These are phyloP conservation scores for Pangasianodon gigas DNA, from an alignment of 2,113 vertebrate species.

Conservation along the genomic window DNA sequence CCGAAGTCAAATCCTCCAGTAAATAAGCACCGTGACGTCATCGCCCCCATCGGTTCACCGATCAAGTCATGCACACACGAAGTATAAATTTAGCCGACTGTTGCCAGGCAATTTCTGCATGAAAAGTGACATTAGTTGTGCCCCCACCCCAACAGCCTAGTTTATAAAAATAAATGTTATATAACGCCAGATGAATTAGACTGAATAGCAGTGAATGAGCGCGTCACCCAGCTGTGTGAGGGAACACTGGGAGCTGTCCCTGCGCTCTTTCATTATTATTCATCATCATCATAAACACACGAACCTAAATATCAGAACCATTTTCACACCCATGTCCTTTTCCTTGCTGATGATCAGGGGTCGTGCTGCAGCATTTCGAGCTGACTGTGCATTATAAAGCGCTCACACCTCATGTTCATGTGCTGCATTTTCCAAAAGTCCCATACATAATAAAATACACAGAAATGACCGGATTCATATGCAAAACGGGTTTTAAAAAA, in stretches of 20 bases:
- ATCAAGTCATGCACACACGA: slow-evolving; percentile 58
- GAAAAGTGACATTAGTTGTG: slow-evolving; percentile 57
- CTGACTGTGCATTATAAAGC: slow-evolving; percentile 7
- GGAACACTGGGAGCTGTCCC: neutral
- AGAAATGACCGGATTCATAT: neutral
- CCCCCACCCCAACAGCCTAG: slow-evolving; percentile 9
- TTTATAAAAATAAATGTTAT: slow-evolving; percentile 41
- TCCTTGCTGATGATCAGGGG: neutral
- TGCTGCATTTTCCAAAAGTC: neutral
- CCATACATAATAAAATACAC: neutral
- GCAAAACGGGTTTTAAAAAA: neutral
- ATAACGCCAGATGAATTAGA: slow-evolving; percentile 14
- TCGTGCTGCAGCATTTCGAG: neutral
- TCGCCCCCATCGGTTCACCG: slow-evolving; percentile 62
- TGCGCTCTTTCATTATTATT: neutral
- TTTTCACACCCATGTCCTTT: neutral
- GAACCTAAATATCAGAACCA: neutral
- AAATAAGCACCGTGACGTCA: slow-evolving; percentile 63
- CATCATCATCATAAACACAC: neutral
- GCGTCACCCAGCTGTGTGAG: slow-evolving; percentile 1
- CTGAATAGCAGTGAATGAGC: neutral
- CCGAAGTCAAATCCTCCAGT: slow-evolving; percentile 41
- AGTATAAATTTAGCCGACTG: slow-evolving; percentile 71
- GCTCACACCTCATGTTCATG: neutral
- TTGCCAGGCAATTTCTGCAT: slow-evolving; percentile 71